Base-by-base conservation (phyloP, 2,113 vertebrate species). In the Narcine bancroftii region DNA sequence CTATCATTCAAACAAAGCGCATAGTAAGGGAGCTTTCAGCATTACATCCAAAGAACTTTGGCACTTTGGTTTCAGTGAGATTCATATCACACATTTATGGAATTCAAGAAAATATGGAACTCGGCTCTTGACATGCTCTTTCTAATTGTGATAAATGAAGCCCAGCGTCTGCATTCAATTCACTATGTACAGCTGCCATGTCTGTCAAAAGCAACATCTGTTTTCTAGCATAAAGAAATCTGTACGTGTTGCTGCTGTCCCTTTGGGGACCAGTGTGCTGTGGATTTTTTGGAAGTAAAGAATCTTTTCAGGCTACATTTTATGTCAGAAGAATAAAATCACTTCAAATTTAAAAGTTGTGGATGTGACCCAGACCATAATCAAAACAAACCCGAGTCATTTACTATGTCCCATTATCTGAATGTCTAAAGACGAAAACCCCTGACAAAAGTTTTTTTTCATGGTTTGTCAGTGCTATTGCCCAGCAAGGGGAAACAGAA, bases 71-170 rank as follows among this genome's bases (percentile, higher is more conserved):
- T 69, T 91, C 65, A 91, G 89, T 24, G 45, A 91, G 89, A 91
- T 91, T 69, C 60, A 33, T 91, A 91, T 91, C 89, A 69, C 65
- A 47, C 63, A 29, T 24, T 71, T 42, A 69, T 69, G 89, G 89
- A 66, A 91, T 91, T 65, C 89, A 29, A 47, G 21, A 66, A 45
- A 91, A 91, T 69, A 69, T 66, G 89, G 65, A 91, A 24, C 89
- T 91, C 65, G 2, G 26, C 65, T 91, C 65, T 6, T 69, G 89
- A 69, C 65, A 33, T 45, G 89, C 39, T 45, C 89, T 91, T 91
- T 91, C 89, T 91, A 91, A 91, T 91, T 91, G 89, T 91, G 89
- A 91, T 91, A 69, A 91, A 91, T 91, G 89, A 91, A 91, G 19
- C 39, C 53, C 65, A 91, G 89, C 47, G 89, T 45, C 89, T 89